These are phyloP conservation scores for Phylloscopus trochiloides DNA, from an alignment of 2,113 vertebrate genomes.

Conservation along the genomic window DNA sequence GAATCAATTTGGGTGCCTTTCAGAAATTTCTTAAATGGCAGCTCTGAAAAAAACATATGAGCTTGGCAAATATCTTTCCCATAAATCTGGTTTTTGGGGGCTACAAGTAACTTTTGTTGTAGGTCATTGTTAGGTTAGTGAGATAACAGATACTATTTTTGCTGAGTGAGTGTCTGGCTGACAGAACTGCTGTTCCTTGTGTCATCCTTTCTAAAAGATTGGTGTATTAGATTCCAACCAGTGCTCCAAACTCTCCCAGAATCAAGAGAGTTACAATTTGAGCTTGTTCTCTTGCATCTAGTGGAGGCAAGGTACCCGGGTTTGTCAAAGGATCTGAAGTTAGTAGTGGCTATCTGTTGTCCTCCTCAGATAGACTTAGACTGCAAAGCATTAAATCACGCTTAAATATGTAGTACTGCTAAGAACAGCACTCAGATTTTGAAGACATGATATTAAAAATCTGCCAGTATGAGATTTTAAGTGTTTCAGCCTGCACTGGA, in stretches of 20 bases:
- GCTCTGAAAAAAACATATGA: background rate
- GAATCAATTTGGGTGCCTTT: background rate
- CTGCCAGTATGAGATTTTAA: background rate
- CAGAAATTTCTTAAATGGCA: background rate
- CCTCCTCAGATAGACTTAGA: background rate
- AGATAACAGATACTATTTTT: background rate
- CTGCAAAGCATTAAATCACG: background rate
- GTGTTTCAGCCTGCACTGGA: background rate
- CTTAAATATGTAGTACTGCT: background rate
- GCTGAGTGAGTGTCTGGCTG: background rate
- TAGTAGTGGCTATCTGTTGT: background rate
- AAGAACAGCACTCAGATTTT: background rate
- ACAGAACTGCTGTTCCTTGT: background rate
- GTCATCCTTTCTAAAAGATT: background rate
- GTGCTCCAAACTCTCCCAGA: background rate
- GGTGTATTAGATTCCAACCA: background rate
- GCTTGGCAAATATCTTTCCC: background rate
- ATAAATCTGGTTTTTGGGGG: background rate
- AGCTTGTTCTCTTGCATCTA: background rate
- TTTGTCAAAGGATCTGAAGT: background rate
- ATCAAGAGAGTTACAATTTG: background rate
- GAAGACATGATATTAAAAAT: background rate
- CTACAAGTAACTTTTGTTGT: background rate
- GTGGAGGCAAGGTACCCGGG: background rate
- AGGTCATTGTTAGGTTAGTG: background rate